Evolutionary conservation across 2,113 vertebrate genomes (phyloP), one percentile per base, ranked within the genome.

Genomic region (Clarias batrachus): DNA sequence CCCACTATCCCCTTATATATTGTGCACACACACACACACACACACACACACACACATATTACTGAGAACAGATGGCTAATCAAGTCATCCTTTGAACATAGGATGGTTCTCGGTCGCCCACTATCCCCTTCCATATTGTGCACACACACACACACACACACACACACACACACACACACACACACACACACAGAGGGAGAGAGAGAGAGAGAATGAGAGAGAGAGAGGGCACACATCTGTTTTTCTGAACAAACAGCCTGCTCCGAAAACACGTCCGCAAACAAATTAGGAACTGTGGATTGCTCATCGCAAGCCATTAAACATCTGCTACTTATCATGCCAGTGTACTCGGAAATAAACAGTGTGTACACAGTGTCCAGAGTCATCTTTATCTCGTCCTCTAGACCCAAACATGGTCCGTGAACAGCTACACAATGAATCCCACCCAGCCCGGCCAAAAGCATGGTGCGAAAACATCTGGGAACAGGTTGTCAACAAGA

Each of bases 261-360:
- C 59, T 68, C n/a, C 2, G 6, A 77, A 78, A 41, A 65, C 71
- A 66, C 56, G 23, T 41, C 37, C 41, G 23, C 59, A 78, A 78
- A 85, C 27, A 85, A 78, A 78, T 77, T 65, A 78, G 74, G 57
- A 66, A 85, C 78, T 54, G 30, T 78, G 59, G n/a, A 56, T 21
- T 60, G 41, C 73, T 77, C 23, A 65, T 9, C 16, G 3, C 11
- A 84, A 16, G 54, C 56, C 68, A 85, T 85, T 65, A 65, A 52
- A 85, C 84, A 66, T 65, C 84, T 76, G 83, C 56, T 57, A 19
- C 70, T 84, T 59, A 68, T 56, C 65, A 56, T 52, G 65, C 65
- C 48, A 57, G n/a, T 27, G 19, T 21, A 59, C 33, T 59, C n/a
- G 25, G n/a, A 56, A 70, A 70, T 56, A 27, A 56, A 54, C 52